These are phyloP conservation scores for Zapus hudsonius DNA, from an alignment of 2,113 vertebrate species.

Conservation along the genomic window DNA sequence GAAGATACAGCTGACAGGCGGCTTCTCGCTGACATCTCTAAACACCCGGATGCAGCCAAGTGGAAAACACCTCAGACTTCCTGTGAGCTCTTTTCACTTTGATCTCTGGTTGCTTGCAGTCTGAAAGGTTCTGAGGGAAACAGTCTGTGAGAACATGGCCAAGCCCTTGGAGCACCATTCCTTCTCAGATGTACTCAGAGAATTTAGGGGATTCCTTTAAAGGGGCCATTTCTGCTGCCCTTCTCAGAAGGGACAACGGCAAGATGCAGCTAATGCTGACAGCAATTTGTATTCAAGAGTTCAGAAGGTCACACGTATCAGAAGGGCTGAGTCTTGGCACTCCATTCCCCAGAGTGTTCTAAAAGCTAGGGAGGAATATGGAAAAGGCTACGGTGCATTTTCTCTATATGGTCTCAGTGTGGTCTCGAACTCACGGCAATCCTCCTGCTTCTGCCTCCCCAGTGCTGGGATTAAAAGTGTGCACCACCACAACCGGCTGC, in stretches of 20 bases:
- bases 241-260: neutral
- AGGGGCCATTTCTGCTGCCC: neutral
- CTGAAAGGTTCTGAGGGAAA: constrained; percentile 26
- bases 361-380: neutral
- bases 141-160: neutral
- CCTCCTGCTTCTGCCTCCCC: too few species aligned
- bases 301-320: neutral
- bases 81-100: neutral
- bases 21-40: neutral
- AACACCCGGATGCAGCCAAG: neutral
- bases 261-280: neutral
- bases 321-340: neutral
- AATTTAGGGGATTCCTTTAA: neutral
- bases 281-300: neutral
- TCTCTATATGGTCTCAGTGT: too few species aligned
- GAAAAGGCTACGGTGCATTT: neutral
- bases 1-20: neutral
- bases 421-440: too few species aligned
- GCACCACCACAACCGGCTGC: too few species aligned
- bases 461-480: too few species aligned
- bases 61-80: neutral
- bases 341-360: neutral
- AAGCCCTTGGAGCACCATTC: constrained; percentile 6
- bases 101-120: neutral
- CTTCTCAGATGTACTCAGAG: neutral